Conservation (phyloP, 1,140 invertebrate species). For the Brachionus paranguensis region DNA sequence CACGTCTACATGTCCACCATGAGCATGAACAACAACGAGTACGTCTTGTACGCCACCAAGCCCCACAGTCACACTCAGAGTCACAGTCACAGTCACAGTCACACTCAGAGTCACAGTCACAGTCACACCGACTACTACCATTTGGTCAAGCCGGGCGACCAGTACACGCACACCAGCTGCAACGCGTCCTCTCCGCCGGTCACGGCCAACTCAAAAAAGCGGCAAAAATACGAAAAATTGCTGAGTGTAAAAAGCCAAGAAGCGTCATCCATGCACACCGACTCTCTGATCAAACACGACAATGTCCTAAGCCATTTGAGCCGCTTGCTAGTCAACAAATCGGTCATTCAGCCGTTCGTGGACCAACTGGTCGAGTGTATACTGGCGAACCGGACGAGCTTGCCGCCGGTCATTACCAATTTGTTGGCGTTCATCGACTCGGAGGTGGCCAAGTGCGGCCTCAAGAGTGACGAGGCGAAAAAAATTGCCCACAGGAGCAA, state of each 20-base stretch:
- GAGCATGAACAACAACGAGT: slow-evolving; percentile 15
- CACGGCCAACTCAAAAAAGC: background rate
- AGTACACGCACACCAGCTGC: background rate
- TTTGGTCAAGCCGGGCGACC: background rate
- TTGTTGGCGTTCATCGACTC: slow-evolving; percentile 11
- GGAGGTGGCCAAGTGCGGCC: background rate
- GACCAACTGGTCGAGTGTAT: slow-evolving; percentile 22
- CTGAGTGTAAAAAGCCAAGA: slow-evolving; percentile 13
- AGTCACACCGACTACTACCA: background rate
- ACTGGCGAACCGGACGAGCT: background rate
- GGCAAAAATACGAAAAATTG: slow-evolving; percentile 26
- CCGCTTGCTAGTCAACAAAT: background rate
- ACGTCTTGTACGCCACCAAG: background rate
- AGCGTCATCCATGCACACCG: background rate
- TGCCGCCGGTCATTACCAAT: background rate
- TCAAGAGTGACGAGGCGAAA: background rate
- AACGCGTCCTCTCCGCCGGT: background rate
- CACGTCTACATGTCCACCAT: slow-evolving; percentile 19
- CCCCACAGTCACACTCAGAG: background rate
- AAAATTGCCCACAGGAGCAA: background rate
- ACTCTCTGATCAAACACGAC: background rate
- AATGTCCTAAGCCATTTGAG: background rate
- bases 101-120: background rate
- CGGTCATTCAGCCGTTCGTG: slow-evolving; percentile 7
- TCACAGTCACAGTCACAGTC: too few relatives aligned